Conservation (phyloP, 2,888 invertebrate genomes). For the Pseudolycoriella hygida region DNA sequence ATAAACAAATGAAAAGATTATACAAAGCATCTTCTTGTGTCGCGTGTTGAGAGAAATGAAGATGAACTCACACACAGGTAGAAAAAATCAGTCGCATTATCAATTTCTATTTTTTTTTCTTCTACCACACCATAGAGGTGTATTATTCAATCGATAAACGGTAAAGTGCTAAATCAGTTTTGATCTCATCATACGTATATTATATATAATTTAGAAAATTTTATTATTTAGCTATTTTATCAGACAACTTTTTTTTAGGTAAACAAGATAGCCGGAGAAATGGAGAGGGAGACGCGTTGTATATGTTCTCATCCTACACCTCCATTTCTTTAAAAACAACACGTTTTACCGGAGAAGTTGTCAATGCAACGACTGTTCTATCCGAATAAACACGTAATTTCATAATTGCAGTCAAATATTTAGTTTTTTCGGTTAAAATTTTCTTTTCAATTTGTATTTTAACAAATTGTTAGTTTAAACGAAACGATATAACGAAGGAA, state of each 20-base stretch:
- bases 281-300: neutral
- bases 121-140: neutral
- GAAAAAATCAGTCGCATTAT: neutral
- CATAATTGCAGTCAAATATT: conserved; percentile 13
- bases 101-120: neutral
- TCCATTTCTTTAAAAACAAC: conserved; percentile 30
- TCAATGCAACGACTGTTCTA: conserved; percentile 31
- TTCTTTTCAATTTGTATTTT: conserved; percentile 6
- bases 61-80: neutral
- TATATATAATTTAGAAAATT: neutral
- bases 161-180: conserved; percentile 6
- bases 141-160: conserved; percentile 6
- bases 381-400: conserved; percentile 29
- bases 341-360: conserved; percentile 28
- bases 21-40: no score
- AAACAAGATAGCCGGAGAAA: conserved; percentile 4
- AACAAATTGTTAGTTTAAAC: neutral
- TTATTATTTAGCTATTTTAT: conserved; percentile 4
- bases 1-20: no score
- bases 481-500: conserved; percentile 1
- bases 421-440: conserved; percentile 6
- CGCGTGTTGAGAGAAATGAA: neutral
- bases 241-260: conserved; percentile 7
- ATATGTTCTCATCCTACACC: neutral
- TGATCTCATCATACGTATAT: conserved; percentile 1